A percentile compares a stretch with the other conserved stretches of the same genome.
Conservation (phyloP, 1,140 invertebrate species). For the Harlomillsia oculata region DNA sequence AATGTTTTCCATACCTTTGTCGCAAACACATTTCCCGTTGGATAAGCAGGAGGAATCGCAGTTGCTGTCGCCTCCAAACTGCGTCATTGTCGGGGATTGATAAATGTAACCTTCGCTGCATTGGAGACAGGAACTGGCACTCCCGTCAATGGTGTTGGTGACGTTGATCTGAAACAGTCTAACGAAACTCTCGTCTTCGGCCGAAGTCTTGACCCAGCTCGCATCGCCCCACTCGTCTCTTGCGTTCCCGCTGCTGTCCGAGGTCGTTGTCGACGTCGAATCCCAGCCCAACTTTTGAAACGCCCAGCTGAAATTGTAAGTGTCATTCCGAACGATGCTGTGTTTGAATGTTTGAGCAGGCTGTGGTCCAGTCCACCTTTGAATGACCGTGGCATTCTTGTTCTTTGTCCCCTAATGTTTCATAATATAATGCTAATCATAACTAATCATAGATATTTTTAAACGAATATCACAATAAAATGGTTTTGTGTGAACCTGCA, state of each 20-base stretch:
- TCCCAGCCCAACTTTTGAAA: slow-evolving; percentile 47
- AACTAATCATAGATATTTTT: background rate
- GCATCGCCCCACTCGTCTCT: slow-evolving; percentile 9
- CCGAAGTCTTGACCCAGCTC: background rate
- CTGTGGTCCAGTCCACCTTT: slow-evolving; percentile 43
- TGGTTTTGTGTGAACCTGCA: slow-evolving; percentile 41
- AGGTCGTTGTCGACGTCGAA: slow-evolving; percentile 8
- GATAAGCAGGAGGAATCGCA: too few species aligned
- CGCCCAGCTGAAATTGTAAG: slow-evolving; percentile 48
- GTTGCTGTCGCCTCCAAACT: too few species aligned
- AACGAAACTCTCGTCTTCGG: slow-evolving; percentile 40
- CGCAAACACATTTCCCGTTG: too few species aligned
- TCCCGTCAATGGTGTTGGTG: slow-evolving; percentile 51
- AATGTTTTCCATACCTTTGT: background rate
- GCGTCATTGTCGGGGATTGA: too few species aligned
- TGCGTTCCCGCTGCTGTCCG: slow-evolving; percentile 8
- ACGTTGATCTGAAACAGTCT: slow-evolving; percentile 50
- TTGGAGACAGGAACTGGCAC: slow-evolving; percentile 43
- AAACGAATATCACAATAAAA: background rate
- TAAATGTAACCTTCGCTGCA: slow-evolving; percentile 45
- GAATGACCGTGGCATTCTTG: slow-evolving; percentile 41
- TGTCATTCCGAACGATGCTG: slow-evolving; percentile 43
- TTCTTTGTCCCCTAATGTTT: slow-evolving; percentile 38
- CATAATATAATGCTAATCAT: background rate
- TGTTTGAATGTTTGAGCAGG: slow-evolving; percentile 40